Base-by-base conservation (phyloP, 2,113 vertebrate species). In the Lagenorhynchus albirostris region DNA sequence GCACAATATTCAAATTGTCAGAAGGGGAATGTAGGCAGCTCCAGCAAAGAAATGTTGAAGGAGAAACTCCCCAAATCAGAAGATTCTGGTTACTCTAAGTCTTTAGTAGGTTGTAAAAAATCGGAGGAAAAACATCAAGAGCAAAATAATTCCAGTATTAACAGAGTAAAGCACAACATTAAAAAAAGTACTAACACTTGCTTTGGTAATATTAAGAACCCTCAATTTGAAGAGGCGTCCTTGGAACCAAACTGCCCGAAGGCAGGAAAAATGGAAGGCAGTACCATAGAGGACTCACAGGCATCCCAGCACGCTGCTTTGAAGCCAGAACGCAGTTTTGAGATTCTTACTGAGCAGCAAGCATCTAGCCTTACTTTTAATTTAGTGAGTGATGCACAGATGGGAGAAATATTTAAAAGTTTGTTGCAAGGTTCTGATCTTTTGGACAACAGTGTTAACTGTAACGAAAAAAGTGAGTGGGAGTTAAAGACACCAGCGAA, bases 401-500 rank as follows among this genome's bases (percentile, higher is more conserved):
- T 99, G 99, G 99, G 99, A 90, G 99, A 99, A 91, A 99, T 99
- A 97, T 99, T 99, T 98, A 99, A 99, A 98, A 99, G 99, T 97
- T 99, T 99, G 50, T 97, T 99, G 95, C 99, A 99, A 96, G 99
- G 99, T n/a, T 99, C 99, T 6, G 99, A 99, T 98, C 98, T 99
- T 84, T 97, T 99, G 67, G 99, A 99, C 68, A 98, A 93, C 94
- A 98, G 96, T 18, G 95, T 98, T 87, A 97, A 98, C 7, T 97
- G 50, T 44, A 98, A 98, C 1, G 99, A 99, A 79, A 98, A 98
- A 98, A 97, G 98, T 17, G 96, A 98, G 0, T 99, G 99, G 99
- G 98, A 99, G 41, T 98, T 99, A 47, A 96, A 98, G 73, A 99
- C 99, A 47, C 99, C 99, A 97, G 99, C 98, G 98, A 99, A 98